phyloP scores from a whole-genome alignment of 92 coral and sea anemone species.

The Virgularia gustaviana region DNA sequence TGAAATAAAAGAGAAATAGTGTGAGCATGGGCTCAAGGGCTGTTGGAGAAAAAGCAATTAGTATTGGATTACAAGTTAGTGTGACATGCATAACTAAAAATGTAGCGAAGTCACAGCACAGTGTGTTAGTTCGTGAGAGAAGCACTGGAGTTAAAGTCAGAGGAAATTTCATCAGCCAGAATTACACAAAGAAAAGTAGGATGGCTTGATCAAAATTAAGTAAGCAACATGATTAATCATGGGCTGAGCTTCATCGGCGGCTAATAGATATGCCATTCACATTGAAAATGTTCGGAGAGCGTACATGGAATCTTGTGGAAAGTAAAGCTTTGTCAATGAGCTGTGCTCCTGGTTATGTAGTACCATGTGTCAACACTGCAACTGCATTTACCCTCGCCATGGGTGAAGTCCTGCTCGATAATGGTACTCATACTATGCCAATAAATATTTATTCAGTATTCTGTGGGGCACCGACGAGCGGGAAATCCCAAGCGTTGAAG shows the following conservation, averaged over 20 bases:
- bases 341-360: slow-evolving; percentile 13
- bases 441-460: not conserved
- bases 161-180: no score
- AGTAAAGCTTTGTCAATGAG: slow-evolving; percentile 17
- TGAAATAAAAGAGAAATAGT: no score
- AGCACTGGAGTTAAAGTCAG: no score
- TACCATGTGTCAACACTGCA: slow-evolving; percentile 6
- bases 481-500: not conserved
- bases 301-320: slow-evolving; percentile 1
- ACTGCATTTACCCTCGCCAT: not conserved
- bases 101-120: no score
- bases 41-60: no score
- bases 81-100: no score
- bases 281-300: slow-evolving; percentile 13
- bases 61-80: no score
- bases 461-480: not conserved
- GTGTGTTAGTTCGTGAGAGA: no score
- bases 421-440: not conserved
- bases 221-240: slow-evolving; percentile 26
- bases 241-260: slow-evolving; percentile 26
- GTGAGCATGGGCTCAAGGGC: no score
- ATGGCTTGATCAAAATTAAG: slow-evolving; percentile 24
- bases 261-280: slow-evolving; percentile 25
- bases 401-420: not conserved
- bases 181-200: no score